Evolutionary conservation across 1,140 invertebrate genomes (phyloP), one percentile per base, ranked within the genome.

Genomic region (Megalopta genalis): DNA sequence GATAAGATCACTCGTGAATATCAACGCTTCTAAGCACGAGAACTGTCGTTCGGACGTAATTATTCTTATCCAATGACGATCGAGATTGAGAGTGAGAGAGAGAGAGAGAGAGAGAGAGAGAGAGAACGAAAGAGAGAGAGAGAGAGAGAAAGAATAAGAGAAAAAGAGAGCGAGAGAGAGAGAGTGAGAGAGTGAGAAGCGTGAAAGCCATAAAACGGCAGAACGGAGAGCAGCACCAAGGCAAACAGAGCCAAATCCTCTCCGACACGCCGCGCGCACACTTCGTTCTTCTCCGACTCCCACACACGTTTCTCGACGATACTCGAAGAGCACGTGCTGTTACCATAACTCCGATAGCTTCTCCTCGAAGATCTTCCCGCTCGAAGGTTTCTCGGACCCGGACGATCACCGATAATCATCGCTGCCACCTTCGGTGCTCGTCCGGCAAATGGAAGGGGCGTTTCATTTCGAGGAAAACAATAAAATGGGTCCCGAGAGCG

Each of bases 1-100:
- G 87, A 90, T 82, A 88, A 87, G 86, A 83, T 88, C 78, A 88
- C 86, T 72, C 81, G 70, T 74, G 85, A 87, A 74, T 88, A 90
- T 73, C 84, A 90, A 80, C 88, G 88, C 80, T 89, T 90, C 82
- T 90, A 83, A 32, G 65, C 70, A 70, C 62, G 49, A 83, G 57
- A n/a, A 57, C 54, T 49, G 77, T 72, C 75, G 70, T 66, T 64
- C 57, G 23, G 59, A 80, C 37, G 46, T 49, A 54, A 52, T 52
- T 52, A 52, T 52, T 69, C 80, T 60, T 57, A 57, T 57, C 21
- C 18, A 39, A 78, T 27, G 25, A 66, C 37, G 39, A 69, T 73
- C 46, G 67, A 60, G 21, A 46, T 46, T 46, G 42, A 46, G 49
- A 52, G 49, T 16, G 49, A 52, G 49, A 52, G 49, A 14, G 46